Base-by-base conservation (phyloP, 2,797 vertebrate species). In the Syndactyla subalaris region DNA sequence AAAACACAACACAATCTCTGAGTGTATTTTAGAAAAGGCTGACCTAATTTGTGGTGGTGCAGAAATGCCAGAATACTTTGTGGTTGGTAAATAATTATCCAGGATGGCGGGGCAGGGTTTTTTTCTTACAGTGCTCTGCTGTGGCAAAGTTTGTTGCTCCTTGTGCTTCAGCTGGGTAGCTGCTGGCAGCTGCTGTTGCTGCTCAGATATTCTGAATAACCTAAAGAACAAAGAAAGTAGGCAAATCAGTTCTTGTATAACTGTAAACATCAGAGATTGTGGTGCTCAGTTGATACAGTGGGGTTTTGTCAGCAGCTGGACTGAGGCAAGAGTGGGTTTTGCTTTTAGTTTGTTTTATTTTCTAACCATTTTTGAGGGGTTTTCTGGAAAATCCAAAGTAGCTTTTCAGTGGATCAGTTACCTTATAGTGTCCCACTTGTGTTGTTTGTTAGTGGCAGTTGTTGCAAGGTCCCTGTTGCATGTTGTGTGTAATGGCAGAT, bases 51-150 rank as follows among this genome's bases (percentile, higher is more conserved):
- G 52, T 89, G 65, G 73, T 79, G 59, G 45, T 77, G 54, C 73
- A 89, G 88, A 84, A 95, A 38, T 89, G 59, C 32, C 51, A 71
- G 57, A 89, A 29, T 52, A 68, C 49, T 24, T 72, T 81, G 20
- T 85, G 81, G 62, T 52, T 96, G 52, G 88, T 91, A 80, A 96
- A 91, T 96, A 85, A 96, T 92, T 89, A 80, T 41, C 72, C 58
- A 85, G 54, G 68, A 43, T 87, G 49, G 72, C 0, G 3, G 48
- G 39, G 49, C 30, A 86, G n/a, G n/a, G 34, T 75, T 52, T 49
- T 43, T 62, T 67, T 9, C 24, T 73, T 54, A 16, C 23, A 36
- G 29, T 34, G 27, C 49, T 92, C 23, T 77, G 45, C 72, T 80
- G 45, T 80, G 38, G 78, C 68, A 83, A 70, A 66, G 13, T 54